Evolutionary conservation across 2,797 vertebrate genomes (phyloP).

Genomic region (Premnoplex brunnescens): DNA sequence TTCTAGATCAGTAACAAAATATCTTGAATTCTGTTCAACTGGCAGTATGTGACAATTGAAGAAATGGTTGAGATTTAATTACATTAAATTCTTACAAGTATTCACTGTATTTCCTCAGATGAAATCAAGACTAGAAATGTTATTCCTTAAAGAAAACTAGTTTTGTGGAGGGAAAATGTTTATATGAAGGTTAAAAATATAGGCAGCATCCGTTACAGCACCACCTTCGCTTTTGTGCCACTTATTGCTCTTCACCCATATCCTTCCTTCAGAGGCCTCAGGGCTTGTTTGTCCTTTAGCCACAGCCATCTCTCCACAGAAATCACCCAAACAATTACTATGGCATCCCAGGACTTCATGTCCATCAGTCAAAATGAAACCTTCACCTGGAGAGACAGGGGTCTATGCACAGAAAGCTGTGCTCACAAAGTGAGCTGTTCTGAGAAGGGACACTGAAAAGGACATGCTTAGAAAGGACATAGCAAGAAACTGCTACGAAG

Average conservation of each 20-base stretch:
- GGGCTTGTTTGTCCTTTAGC: neutral
- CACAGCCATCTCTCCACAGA: neutral
- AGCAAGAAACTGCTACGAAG: neutral
- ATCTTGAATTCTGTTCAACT: neutral
- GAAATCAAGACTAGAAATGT: neutral
- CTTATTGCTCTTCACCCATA: neutral
- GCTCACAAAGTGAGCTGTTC: neutral
- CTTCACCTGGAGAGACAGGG: neutral
- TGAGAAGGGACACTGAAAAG: neutral
- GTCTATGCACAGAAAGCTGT: neutral
- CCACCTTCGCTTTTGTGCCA: neutral
- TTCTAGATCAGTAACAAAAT: neutral
- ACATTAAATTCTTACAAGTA: neutral
- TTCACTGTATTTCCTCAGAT: neutral
- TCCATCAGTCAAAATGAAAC: neutral
- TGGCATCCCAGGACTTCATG: neutral
- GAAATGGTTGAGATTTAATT: neutral
- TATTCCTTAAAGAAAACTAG: neutral
- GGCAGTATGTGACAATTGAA: neutral
- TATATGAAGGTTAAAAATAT: neutral
- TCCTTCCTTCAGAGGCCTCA: neutral
- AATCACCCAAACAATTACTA: neutral
- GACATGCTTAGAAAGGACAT: neutral
- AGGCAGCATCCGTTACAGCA: neutral
- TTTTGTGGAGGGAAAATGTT: neutral